These are phyloP conservation scores for Rhinichthys osculus DNA, from an alignment of 2,797 vertebrate genomes.

Conservation along the genomic window DNA sequence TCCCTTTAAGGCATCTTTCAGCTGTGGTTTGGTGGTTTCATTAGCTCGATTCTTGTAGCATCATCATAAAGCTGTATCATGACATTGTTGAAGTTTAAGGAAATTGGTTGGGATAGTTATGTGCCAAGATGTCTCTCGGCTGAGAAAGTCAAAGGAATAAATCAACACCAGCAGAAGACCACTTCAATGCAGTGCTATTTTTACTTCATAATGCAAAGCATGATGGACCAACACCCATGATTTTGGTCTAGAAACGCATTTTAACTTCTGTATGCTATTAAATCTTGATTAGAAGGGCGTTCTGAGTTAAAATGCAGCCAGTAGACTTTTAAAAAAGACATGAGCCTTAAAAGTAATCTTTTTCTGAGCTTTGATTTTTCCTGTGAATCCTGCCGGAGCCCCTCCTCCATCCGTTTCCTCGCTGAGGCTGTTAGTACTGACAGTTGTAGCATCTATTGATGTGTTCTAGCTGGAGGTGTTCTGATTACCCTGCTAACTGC, in stretches of 20 bases:
- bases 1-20: not conserved
- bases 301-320: slow-evolving; percentile 2
- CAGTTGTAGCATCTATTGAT: slow-evolving; percentile 40
- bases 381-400: not conserved
- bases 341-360: slow-evolving; percentile 33
- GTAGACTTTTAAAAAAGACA: slow-evolving; percentile 26
- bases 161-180: slow-evolving; percentile 11
- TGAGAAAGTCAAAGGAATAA: slow-evolving; percentile 9
- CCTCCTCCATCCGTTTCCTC: slow-evolving; percentile 7
- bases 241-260: slow-evolving; percentile 17
- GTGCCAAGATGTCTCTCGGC: slow-evolving; percentile 4
- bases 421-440: slow-evolving; percentile 35
- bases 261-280: slow-evolving; percentile 51
- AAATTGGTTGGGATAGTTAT: slow-evolving; percentile 10
- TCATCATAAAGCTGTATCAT: not conserved
- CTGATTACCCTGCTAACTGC: slow-evolving; percentile 51
- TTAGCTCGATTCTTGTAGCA: not conserved
- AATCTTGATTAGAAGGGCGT: slow-evolving; percentile 30
- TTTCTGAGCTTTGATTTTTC: slow-evolving; percentile 24
- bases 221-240: slow-evolving; percentile 50
- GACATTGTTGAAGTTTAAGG: not conserved
- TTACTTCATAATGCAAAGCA: slow-evolving; percentile 60
- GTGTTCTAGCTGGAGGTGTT: slow-evolving; percentile 47
- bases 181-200: slow-evolving; percentile 46
- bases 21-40: slow-evolving; percentile 4